Percentiles rank a stretch among this genome's conserved stretches.
Conservation (phyloP, 2,113 vertebrate genomes). For the Sander lucioperca region DNA sequence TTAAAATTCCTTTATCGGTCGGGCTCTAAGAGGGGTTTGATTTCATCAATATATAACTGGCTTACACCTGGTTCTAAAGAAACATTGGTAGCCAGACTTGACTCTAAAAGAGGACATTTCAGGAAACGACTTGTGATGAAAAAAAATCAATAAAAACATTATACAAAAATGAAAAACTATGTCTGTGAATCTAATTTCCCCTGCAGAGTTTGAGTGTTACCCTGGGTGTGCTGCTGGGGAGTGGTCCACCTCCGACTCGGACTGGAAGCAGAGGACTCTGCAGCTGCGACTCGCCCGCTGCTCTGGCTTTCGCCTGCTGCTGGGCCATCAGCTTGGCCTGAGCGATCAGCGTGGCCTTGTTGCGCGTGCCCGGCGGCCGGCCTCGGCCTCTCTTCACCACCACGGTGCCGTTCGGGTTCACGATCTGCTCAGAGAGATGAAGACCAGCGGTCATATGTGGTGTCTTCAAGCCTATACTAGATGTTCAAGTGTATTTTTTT, state of each 20-base stretch:
- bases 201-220: slow-evolving; percentile 36
- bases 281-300: background rate
- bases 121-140: too few relatives aligned
- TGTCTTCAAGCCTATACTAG: background rate
- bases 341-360: slow-evolving; percentile 76
- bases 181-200: background rate
- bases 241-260: background rate
- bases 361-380: slow-evolving; percentile 80
- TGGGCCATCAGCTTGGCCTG: slow-evolving; percentile 75
- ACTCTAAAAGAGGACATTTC: too few relatives aligned
- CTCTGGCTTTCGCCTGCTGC: slow-evolving; percentile 61
- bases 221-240: slow-evolving; percentile 37
- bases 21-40: too few relatives aligned
- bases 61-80: too few relatives aligned
- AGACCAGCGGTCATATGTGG: background rate
- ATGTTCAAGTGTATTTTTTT: background rate
- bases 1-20: too few relatives aligned
- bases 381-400: slow-evolving; percentile 80
- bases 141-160: too few relatives aligned
- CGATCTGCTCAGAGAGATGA: slow-evolving; percentile 37
- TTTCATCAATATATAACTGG: too few relatives aligned
- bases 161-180: rapidly evolving
- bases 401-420: slow-evolving; percentile 39
- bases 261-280: slow-evolving; percentile 13
- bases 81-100: too few relatives aligned